Base-by-base conservation (phyloP, 2,113 vertebrate genomes). In the Chlorodrepanis virens region DNA sequence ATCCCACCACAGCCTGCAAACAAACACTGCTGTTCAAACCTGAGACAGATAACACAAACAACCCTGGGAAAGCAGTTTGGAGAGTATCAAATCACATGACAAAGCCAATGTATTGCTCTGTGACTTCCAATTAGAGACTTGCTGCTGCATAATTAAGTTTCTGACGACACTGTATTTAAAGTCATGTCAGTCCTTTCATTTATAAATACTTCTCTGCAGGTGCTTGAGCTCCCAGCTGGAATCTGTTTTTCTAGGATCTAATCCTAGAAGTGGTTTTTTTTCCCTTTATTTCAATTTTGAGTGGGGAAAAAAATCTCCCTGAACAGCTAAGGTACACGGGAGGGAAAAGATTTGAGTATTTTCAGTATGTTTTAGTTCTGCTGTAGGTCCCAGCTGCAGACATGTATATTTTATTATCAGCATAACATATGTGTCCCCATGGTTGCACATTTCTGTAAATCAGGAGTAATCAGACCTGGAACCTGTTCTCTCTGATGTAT, bases 61-160 rank as follows among this genome's bases (percentile, higher is more conserved):
- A 44, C 54, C 47, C 76, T 37, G 86, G 54, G 83, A 88, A 78
- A 72, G 67, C 40, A 74, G 49, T 76, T 84, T 37, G 76, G 70
- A 93, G 96, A 86, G 72, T 37, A 57, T 84, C 87, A 77, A 84
- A 87, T 42, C 65, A 56, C 83, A 63, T 14, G 74, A 70, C 93
- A 95, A 93, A 94, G 88, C 74, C 88, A 68, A 69, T 89, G 47
- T 54, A 53, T 79, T 89, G 80, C 84, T 87, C 72, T 64, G 82
- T 89, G 89, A 54, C 89, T 97, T 93, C 76, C 80, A 97, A 89
- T 96, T 96, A 97, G 82, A 85, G 94, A 37, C 89, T 93, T 72
- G 83, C 64, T 96, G 89, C 83, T 84, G 72, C 54, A 89, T 94
- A 96, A 96, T 97, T 95, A 96, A 95, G 89, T 92, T 96, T 95